Evolutionary conservation across 2,888 invertebrate genomes (phyloP).

Genomic region (Mystacides longicornis): DNA sequence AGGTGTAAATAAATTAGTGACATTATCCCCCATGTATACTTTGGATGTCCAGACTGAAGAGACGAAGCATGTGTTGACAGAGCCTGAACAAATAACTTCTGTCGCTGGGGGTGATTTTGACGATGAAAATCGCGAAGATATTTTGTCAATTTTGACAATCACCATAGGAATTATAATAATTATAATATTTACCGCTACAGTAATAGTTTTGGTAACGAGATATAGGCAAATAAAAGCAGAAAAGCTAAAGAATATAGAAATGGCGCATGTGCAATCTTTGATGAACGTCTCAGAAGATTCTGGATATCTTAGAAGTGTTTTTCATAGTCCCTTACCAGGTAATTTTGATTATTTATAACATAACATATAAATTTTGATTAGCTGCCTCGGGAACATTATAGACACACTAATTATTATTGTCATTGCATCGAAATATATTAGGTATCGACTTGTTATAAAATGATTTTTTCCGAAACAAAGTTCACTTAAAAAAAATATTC

Average conservation of each 20-base stretch:
- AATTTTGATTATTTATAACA: no score
- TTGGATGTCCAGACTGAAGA: slow-evolving; percentile 34
- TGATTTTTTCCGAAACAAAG: no score
- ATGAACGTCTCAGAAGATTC: slow-evolving; percentile 44
- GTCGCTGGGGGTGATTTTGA: slow-evolving; percentile 43
- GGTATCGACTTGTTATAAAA: no score
- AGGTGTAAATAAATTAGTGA: background rate
- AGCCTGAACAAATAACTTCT: slow-evolving; percentile 49
- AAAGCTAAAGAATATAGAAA: slow-evolving; percentile 29
- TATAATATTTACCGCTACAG: slow-evolving; percentile 44
- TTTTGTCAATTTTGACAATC: slow-evolving; percentile 46
- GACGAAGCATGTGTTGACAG: slow-evolving; percentile 50
- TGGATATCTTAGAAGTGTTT: slow-evolving; percentile 50
- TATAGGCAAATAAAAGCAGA: slow-evolving; percentile 34
- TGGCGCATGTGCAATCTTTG: slow-evolving; percentile 36
- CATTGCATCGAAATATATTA: no score
- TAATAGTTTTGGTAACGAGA: slow-evolving; percentile 45
- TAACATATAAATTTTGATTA: no score
- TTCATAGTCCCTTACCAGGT: slow-evolving; percentile 53
- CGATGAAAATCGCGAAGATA: slow-evolving; percentile 36
- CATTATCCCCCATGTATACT: slow-evolving; percentile 12
- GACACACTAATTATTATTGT: no score
- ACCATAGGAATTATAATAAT: slow-evolving; percentile 48
- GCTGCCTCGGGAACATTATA: no score
- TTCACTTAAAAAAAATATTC: no score